Base-by-base conservation (phyloP, 2,888 invertebrate genomes). In the Ptilodon capucinus region DNA sequence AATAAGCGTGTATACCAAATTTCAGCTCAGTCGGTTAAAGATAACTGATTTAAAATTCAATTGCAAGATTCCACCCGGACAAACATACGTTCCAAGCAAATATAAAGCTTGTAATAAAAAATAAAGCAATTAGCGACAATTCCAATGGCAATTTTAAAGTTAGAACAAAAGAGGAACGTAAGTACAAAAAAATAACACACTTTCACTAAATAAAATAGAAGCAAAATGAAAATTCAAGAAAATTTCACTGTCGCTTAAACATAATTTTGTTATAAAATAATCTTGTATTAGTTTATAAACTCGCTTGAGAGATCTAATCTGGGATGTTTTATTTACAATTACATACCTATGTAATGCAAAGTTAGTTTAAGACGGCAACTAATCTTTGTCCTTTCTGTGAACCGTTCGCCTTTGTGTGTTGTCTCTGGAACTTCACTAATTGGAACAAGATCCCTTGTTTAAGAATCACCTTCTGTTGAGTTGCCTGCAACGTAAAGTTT, bases 391-490 rank as follows among this genome's bases (percentile, higher is more conserved):
- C 42, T 40, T 46, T 51, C 28, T n/a, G n/a, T n/a, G n/a, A n/a
- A n/a, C 47, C 23, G 44, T n/a, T n/a, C 42, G 52, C 55, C 60
- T 68, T 69, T 68, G 71, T 71, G 63, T 69, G 64, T 65, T 60
- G 59, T 48, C 54, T 66, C 57, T 60, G 47, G 40, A 60, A 74
- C 56, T 68, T 73, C 47, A 44, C 65, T 78, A 77, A 81, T 79
- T 78, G 66, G 69, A 77, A 76, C 67, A 77, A 69, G 64, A 68
- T 63, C 64, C 67, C 60, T 68, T 67, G 64, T 68, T 63, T 56
- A 71, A 73, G 73, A 74, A 76, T 76, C 75, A 72, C 64, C 59
- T 64, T 57, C 63, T 54, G 63, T 64, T 56, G 57, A 62, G 55
- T 68, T 71, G 64, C 69, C 70, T 60, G 42, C 54, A 58, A 57